Percentiles rank a stretch among this genome's conserved stretches.
phyloP scores from a whole-genome alignment of 2,888 invertebrate species.

The Chrysolina oricalcia region DNA sequence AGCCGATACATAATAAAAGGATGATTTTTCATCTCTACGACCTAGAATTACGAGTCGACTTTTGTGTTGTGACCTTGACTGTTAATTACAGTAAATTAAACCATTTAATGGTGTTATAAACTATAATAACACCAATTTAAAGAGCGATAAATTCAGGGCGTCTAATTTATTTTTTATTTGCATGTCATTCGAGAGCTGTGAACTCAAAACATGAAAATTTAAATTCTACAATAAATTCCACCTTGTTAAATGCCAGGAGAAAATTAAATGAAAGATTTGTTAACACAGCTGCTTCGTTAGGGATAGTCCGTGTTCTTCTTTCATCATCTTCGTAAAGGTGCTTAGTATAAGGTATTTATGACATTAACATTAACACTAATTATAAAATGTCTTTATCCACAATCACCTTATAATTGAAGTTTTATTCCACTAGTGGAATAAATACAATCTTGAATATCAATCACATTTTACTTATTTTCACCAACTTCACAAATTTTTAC shows the following conservation, averaged over 20 bases:
- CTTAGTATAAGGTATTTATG: no score
- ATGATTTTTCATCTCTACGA: constrained; percentile 35
- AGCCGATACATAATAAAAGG: constrained; percentile 45
- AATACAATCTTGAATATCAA: no score
- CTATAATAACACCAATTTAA: constrained; percentile 65
- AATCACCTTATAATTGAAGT: no score
- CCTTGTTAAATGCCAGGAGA: background rate
- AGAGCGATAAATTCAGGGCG: constrained; percentile 59
- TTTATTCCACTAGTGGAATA: no score
- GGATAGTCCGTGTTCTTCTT: constrained; percentile 4
- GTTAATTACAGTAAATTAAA: constrained; percentile 68
- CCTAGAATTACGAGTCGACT: constrained; percentile 36
- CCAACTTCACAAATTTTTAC: no score
- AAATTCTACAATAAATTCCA: constrained; percentile 29
- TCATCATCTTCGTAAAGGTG: background rate
- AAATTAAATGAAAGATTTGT: constrained; percentile 2
- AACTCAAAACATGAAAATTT: constrained; percentile 49
- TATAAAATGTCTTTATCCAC: no score
- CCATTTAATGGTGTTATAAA: constrained; percentile 67
- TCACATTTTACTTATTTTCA: no score
- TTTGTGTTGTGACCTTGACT: constrained; percentile 62
- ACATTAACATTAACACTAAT: no score
- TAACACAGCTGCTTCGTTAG: constrained; percentile 17
- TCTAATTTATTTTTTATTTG: constrained; percentile 64
- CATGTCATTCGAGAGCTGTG: constrained; percentile 52